A percentile compares a stretch with the other conserved stretches of the same genome.
These are phyloP conservation scores for Galbula dea DNA, from an alignment of 2,113 vertebrate species.

Conservation along the genomic window DNA sequence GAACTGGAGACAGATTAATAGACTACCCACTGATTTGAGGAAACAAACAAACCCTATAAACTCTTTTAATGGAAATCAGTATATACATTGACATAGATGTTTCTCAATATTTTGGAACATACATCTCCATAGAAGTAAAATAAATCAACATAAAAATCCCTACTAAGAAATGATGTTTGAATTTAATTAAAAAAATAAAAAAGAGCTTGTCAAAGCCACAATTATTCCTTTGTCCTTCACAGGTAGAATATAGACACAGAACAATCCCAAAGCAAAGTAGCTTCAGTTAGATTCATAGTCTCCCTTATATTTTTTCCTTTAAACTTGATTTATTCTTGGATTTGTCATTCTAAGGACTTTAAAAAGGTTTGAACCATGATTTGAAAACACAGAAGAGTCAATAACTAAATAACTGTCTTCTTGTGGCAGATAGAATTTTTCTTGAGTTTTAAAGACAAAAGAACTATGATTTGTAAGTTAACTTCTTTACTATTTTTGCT, in stretches of 20 bases:
- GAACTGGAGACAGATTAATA: not conserved
- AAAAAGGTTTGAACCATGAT: not conserved
- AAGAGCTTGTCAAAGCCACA: not conserved
- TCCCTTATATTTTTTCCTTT: not conserved
- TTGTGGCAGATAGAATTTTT: constrained; percentile 10
- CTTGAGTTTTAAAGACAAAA: constrained; percentile 50
- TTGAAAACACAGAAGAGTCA: constrained; percentile 30
- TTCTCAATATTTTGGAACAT: not conserved
- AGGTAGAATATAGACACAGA: not conserved
- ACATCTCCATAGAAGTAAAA: not conserved
- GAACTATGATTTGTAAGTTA: constrained; percentile 9
- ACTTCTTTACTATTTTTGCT: constrained; percentile 37
- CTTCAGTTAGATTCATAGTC: not conserved
- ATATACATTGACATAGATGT: not conserved
- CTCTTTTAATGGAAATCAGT: not conserved
- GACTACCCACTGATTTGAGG: not conserved
- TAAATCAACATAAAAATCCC: not conserved
- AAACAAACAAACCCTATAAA: not conserved
- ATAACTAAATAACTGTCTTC: constrained; percentile 42
- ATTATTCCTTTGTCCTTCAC: not conserved
- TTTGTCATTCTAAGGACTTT: constrained; percentile 45
- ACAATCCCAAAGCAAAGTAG: not conserved
- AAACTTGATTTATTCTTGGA: not conserved
- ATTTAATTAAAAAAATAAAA: not conserved
- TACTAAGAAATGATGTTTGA: not conserved